Percentiles rank a stretch among this genome's conserved stretches.
phyloP scores from a whole-genome alignment of 2,113 vertebrate genomes.

The Eretmodus cyanostictus region DNA sequence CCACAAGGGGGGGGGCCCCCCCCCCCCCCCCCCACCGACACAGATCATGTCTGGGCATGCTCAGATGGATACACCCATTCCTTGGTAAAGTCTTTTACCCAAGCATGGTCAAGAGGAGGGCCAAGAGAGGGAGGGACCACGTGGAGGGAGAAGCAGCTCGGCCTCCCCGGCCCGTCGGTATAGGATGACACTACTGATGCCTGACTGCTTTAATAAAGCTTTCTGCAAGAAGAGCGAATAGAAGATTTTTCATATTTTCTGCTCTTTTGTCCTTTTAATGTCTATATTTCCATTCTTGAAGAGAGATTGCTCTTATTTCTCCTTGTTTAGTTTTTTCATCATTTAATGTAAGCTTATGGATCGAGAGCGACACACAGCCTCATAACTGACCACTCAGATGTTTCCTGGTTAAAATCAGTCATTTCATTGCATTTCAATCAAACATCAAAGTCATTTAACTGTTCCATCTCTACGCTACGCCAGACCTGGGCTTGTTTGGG shows the following conservation, averaged over 20 bases:
- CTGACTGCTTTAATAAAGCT: not conserved
- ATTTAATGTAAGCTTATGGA: not conserved
- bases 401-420: not conserved
- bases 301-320: not conserved
- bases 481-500: not conserved
- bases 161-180: not conserved
- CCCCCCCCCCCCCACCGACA: not conserved
- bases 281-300: not conserved
- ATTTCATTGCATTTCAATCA: not conserved
- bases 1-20: no score
- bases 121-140: not conserved
- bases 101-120: slow-evolving; percentile 29
- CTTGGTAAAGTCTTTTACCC: slow-evolving; percentile 37
- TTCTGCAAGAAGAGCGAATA: not conserved
- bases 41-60: slow-evolving; percentile 68
- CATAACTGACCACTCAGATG: not conserved
- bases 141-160: not conserved
- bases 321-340: not conserved
- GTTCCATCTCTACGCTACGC: not conserved
- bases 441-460: not conserved
- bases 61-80: slow-evolving; percentile 54
- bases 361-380: not conserved
- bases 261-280: not conserved
- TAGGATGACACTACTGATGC: not conserved
- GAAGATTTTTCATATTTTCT: not conserved